phyloP scores from a whole-genome alignment of 2,113 vertebrate genomes.

The Crotalus tigris region DNA sequence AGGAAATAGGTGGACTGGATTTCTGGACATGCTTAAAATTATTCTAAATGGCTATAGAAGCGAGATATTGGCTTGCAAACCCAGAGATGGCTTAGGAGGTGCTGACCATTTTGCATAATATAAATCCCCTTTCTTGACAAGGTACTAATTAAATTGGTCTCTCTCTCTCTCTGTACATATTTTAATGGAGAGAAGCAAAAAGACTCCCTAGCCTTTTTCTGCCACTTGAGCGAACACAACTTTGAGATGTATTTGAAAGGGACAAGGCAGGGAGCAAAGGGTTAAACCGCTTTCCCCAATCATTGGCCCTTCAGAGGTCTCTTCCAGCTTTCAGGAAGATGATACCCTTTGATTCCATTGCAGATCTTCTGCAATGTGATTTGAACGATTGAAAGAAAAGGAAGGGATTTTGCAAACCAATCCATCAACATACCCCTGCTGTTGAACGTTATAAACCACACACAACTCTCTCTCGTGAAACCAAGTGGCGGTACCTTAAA shows the following conservation, averaged over 20 bases:
- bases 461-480: neutral
- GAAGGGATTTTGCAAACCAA: neutral
- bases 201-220: neutral
- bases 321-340: neutral
- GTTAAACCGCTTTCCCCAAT: neutral
- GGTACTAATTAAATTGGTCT: neutral
- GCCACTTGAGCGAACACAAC: neutral
- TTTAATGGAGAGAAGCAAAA: neutral
- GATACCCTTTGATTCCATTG: rapidly evolving
- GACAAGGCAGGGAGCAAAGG: neutral
- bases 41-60: neutral
- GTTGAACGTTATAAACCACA: neutral
- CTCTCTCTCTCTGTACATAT: neutral
- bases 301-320: neutral
- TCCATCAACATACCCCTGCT: neutral
- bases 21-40: neutral
- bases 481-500: conserved; percentile 73
- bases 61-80: neutral
- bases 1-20: neutral
- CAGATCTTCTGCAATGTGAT: neutral
- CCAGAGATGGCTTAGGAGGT: neutral
- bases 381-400: neutral
- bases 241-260: neutral
- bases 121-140: neutral
- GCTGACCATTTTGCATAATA: neutral